Conservation (phyloP, 2,888 invertebrate genomes). For the Mythimna pallens region DNA sequence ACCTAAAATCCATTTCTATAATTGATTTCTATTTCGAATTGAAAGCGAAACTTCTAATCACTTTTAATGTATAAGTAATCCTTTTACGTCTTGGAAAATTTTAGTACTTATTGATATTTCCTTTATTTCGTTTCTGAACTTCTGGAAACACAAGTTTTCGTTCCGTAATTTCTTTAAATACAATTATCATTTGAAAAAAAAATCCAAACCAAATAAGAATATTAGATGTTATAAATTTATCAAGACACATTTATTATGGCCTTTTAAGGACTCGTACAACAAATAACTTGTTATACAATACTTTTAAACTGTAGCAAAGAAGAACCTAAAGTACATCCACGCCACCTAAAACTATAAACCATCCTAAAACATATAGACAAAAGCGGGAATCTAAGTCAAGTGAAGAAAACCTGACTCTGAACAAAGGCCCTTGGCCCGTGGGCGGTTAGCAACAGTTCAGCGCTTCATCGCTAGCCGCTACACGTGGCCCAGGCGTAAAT, state of each 20-base stretch:
- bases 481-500: conserved; percentile 45
- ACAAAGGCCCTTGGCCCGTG: conserved; percentile 19
- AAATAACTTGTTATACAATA: too few species aligned
- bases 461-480: conserved; percentile 24
- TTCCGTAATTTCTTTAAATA: neutral
- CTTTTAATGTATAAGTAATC: conserved; percentile 56
- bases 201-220: too few species aligned
- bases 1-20: conserved; percentile 73
- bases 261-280: too few species aligned
- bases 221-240: too few species aligned
- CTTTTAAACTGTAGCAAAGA: too few species aligned
- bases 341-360: conserved; percentile 31
- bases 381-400: conserved; percentile 46
- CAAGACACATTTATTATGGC: too few species aligned
- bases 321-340: neutral
- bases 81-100: conserved; percentile 46
- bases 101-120: conserved; percentile 45
- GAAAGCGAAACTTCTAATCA: conserved; percentile 64
- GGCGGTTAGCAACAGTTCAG: conserved; percentile 49
- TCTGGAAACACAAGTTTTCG: conserved; percentile 1
- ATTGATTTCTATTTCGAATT: conserved; percentile 70
- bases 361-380: conserved; percentile 36
- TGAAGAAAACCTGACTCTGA: conserved; percentile 34
- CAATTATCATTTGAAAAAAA: neutral
- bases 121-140: conserved; percentile 37